Percentiles rank a stretch among this genome's conserved stretches.
Evolutionary conservation across 2,888 invertebrate species (phyloP).

Genomic region (Pandemis corylana): DNA sequence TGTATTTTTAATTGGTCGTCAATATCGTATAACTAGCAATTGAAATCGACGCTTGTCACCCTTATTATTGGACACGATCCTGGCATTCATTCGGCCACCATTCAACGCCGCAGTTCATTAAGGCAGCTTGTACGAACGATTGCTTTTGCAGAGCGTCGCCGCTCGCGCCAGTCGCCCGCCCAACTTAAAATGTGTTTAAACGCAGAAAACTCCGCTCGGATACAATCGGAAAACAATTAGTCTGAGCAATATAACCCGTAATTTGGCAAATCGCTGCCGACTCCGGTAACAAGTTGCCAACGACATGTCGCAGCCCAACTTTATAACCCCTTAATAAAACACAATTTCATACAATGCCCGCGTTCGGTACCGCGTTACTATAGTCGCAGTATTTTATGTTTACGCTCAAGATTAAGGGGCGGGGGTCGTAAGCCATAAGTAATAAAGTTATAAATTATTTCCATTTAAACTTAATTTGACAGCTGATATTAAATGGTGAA

Average conservation of each 20-base stretch:
- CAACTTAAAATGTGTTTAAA: conserved; percentile 38
- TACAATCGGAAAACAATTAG: conserved; percentile 79
- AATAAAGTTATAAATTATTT: conserved; percentile 83
- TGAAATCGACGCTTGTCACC: conserved; percentile 7
- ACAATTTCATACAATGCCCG: conserved; percentile 79
- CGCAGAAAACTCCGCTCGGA: conserved; percentile 42
- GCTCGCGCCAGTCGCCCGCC: conserved; percentile 26
- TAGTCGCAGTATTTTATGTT: conserved; percentile 79
- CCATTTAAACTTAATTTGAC: conserved; percentile 84
- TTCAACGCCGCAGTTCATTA: conserved; percentile 34
- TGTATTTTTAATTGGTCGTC: background rate
- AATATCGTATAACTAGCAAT: conserved; percentile 13
- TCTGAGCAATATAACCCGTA: conserved; percentile 68
- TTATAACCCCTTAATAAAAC: conserved; percentile 84
- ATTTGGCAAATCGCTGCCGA: conserved; percentile 65
- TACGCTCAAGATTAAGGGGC: conserved; percentile 74
- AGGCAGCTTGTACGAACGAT: conserved; percentile 30
- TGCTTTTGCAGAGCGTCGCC: conserved; percentile 30
- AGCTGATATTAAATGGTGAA: conserved; percentile 69
- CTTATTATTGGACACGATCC: conserved; percentile 26
- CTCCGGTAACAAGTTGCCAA: conserved; percentile 77
- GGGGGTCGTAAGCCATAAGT: conserved; percentile 70
- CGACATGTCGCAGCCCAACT: conserved; percentile 75
- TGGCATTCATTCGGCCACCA: conserved; percentile 30
- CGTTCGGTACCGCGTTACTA: conserved; percentile 65